Conservation (phyloP, 2,113 vertebrate genomes). For the Cebidichthys violaceus region DNA sequence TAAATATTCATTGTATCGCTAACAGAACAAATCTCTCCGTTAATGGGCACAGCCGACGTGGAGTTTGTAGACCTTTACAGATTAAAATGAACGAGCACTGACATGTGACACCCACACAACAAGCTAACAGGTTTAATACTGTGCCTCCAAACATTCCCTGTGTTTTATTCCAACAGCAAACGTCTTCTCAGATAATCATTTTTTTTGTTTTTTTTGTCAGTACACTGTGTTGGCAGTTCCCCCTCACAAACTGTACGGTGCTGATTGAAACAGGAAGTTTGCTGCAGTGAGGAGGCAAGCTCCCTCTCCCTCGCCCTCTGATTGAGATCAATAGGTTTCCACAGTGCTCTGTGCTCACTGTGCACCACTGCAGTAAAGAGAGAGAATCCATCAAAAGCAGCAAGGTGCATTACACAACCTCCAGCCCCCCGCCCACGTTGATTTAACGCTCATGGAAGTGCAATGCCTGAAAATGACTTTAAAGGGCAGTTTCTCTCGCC, state of each 20-base stretch:
- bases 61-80: constrained; percentile 5
- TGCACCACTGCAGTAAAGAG: constrained; percentile 52
- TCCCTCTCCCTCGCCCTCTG: constrained; percentile 35
- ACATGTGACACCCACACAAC: constrained; percentile 13
- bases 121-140: constrained; percentile 15
- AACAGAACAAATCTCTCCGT: constrained; percentile 38
- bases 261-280: constrained; percentile 39
- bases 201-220: background rate
- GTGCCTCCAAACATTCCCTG: constrained; percentile 25
- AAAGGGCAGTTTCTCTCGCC: background rate
- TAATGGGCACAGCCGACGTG: constrained; percentile 26
- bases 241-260: constrained; percentile 19
- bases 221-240: constrained; percentile 7
- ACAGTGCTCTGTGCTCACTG: constrained; percentile 55
- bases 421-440: constrained; percentile 29
- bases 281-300: constrained; percentile 49
- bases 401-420: constrained; percentile 53
- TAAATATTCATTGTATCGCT: constrained; percentile 47
- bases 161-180: constrained; percentile 34
- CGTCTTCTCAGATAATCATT: constrained; percentile 14
- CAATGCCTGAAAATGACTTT: background rate
- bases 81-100: constrained; percentile 21
- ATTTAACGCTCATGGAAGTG: constrained; percentile 30
- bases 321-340: constrained; percentile 71
- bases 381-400: constrained; percentile 67